Evolutionary conservation across 2,797 vertebrate species (phyloP).

Genomic region (Dendrocincla tyrannina): DNA sequence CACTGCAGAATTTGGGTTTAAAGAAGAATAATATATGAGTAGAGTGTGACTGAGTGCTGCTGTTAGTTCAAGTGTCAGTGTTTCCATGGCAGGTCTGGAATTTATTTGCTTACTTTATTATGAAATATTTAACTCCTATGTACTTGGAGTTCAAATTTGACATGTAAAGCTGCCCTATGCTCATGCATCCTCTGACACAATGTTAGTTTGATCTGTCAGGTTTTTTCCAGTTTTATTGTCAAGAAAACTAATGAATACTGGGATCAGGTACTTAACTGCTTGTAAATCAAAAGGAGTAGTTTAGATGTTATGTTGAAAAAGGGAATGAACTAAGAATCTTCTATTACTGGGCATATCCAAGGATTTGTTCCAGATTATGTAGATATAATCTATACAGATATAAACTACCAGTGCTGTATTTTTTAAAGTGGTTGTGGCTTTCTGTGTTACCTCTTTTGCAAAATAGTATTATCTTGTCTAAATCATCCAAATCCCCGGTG

Average conservation of each 20-base stretch:
- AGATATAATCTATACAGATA: background rate
- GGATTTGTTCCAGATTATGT: background rate
- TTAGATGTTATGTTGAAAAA: background rate
- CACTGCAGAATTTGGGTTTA: background rate
- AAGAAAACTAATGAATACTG: conserved; percentile 9
- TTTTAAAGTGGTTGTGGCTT: background rate
- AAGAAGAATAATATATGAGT: background rate
- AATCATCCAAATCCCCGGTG: background rate
- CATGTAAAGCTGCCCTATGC: background rate
- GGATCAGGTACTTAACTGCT: background rate
- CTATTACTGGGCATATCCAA: background rate
- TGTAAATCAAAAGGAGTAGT: background rate
- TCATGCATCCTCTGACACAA: background rate
- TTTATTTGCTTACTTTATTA: conserved; percentile 18
- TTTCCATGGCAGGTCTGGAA: background rate
- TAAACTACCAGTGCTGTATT: background rate
- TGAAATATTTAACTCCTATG: background rate
- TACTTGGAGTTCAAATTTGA: background rate
- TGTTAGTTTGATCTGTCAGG: background rate
- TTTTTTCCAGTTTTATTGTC: background rate
- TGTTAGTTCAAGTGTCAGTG: background rate
- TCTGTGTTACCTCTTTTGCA: background rate
- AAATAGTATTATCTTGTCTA: background rate
- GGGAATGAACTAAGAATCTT: background rate
- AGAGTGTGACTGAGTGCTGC: background rate